phyloP scores from a whole-genome alignment of 2,888 invertebrate genomes.

The Gerris lacustris region DNA sequence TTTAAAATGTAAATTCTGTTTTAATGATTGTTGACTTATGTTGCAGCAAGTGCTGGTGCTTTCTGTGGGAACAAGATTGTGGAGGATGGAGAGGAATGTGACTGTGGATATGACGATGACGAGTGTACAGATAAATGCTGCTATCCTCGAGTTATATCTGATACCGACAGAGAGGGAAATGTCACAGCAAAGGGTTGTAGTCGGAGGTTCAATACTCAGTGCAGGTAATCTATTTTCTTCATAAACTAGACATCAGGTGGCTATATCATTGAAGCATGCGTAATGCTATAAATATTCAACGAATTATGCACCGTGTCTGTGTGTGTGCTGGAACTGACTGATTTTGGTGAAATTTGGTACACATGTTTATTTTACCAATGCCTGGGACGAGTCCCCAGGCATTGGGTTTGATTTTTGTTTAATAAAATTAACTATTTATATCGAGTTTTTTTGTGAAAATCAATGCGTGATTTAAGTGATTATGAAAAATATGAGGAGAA shows the following conservation, averaged over 20 bases:
- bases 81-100: constrained; percentile 95
- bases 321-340: too few relatives aligned
- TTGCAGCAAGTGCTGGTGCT: constrained; percentile 66
- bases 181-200: constrained; percentile 66
- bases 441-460: too few relatives aligned
- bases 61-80: constrained; percentile 99
- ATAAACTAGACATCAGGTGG: background rate
- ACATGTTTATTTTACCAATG: too few relatives aligned
- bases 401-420: too few relatives aligned
- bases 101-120: constrained; percentile 83
- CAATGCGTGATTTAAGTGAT: too few relatives aligned
- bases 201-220: constrained; percentile 61
- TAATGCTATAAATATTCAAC: too few relatives aligned
- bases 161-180: constrained; percentile 54
- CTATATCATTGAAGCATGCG: too few relatives aligned
- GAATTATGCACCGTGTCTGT: background rate
- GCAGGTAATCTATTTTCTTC: constrained; percentile 47
- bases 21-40: background rate
- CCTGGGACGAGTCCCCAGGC: too few relatives aligned
- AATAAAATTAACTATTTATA: too few relatives aligned
- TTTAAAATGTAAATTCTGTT: too few relatives aligned
- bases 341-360: too few relatives aligned
- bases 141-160: constrained; percentile 68
- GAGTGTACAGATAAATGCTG: constrained; percentile 92
- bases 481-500: too few relatives aligned